A percentile compares a stretch with the other conserved stretches of the same genome.
phyloP scores from a whole-genome alignment of 2,797 vertebrate genomes.

The Furcifer pardalis region DNA sequence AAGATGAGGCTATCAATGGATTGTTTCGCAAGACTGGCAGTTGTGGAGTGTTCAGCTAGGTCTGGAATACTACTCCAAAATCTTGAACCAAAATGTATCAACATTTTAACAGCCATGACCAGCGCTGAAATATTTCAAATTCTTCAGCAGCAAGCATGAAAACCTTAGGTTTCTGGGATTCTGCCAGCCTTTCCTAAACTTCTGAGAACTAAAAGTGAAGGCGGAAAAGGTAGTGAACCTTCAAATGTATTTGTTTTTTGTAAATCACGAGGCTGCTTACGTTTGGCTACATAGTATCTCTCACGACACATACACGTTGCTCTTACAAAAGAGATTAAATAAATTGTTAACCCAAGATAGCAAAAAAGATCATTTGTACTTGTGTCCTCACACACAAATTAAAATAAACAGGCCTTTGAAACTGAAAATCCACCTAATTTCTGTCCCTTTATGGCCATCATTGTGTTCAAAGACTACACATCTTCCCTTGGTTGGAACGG shows the following conservation, averaged over 20 bases:
- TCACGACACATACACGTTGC: not conserved
- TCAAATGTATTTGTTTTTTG: not conserved
- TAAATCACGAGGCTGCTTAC: not conserved
- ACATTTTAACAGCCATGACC: constrained; percentile 16
- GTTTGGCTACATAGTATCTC: not conserved
- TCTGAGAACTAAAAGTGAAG: not conserved
- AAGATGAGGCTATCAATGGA: constrained; percentile 4
- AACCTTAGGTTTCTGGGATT: not conserved
- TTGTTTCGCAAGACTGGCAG: not conserved
- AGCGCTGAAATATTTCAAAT: constrained; percentile 29
- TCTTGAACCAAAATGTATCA: not conserved
- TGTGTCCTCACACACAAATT: not conserved
- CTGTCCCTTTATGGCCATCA: not conserved
- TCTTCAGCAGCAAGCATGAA: constrained; percentile 8
- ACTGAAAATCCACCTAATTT: not conserved
- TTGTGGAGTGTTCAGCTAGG: not conserved
- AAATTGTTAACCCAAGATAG: not conserved
- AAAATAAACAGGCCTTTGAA: not conserved
- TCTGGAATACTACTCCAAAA: constrained; percentile 8
- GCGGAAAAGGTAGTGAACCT: not conserved
- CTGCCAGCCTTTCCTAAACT: not conserved
- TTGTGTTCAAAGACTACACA: not conserved
- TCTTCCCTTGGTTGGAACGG: not conserved
- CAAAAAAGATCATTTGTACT: not conserved
- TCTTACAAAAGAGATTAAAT: not conserved